phyloP scores from a whole-genome alignment of 2,797 vertebrate genomes.

The Tragopan temminckii region DNA sequence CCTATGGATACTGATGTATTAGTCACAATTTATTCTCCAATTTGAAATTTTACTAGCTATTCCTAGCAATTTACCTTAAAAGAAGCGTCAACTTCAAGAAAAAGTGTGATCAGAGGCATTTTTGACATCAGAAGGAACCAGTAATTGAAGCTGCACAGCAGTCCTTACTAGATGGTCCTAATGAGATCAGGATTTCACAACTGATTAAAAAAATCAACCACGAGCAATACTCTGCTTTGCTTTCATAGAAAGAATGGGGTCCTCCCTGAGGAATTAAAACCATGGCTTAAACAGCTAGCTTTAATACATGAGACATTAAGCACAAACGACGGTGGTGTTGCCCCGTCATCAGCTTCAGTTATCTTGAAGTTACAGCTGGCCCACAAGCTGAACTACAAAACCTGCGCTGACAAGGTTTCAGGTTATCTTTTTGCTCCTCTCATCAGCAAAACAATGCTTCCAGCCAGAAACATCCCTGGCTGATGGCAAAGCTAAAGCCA shows the following conservation, averaged over 20 bases:
- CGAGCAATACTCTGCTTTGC: not conserved
- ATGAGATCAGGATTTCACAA: not conserved
- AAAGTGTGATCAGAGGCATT: not conserved
- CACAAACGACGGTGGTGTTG: accelerated
- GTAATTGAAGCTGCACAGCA: not conserved
- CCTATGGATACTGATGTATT: not conserved
- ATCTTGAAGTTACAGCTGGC: not conserved
- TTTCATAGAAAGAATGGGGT: not conserved
- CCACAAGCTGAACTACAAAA: not conserved
- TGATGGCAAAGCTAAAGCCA: not conserved
- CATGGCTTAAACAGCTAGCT: not conserved
- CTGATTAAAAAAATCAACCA: not conserved
- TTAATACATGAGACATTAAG: not conserved
- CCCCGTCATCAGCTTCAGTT: not conserved
- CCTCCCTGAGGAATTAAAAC: not conserved
- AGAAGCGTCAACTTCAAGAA: not conserved
- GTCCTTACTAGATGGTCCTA: not conserved
- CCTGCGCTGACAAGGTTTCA: not conserved
- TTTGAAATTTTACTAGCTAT: not conserved
- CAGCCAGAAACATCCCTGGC: not conserved
- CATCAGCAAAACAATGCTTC: not conserved
- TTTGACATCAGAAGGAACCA: not conserved
- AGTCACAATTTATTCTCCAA: not conserved
- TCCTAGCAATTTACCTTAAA: not conserved
- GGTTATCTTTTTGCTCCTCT: not conserved